A percentile compares a stretch with the other conserved stretches of the same genome.
These are phyloP conservation scores for Scaptomyza flava DNA, from an alignment of 2,888 invertebrate genomes.

Conservation along the genomic window DNA sequence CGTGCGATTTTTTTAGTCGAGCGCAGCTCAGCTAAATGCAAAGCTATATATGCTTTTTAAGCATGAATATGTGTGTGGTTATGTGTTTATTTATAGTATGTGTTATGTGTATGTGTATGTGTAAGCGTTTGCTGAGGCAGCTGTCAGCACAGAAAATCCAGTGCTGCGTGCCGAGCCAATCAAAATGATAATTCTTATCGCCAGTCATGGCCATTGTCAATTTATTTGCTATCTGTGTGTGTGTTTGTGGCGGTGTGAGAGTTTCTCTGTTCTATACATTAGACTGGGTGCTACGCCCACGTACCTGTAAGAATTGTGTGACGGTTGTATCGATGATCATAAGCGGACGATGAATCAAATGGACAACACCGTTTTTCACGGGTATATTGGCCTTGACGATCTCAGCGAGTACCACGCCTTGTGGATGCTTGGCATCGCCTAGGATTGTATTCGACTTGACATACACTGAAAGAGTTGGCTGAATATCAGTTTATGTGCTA, in stretches of 20 bases:
- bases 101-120: constrained; percentile 10
- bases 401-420: constrained; percentile 94
- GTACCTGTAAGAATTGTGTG: constrained; percentile 93
- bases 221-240: constrained; percentile 23
- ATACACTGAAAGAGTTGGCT: constrained; percentile 86
- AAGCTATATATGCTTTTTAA: constrained; percentile 40
- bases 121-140: constrained; percentile 28
- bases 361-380: constrained; percentile 95
- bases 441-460: constrained; percentile 93
- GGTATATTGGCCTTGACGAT: constrained; percentile 96
- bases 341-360: constrained; percentile 95
- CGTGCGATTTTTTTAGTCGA: constrained; percentile 1
- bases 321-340: constrained; percentile 96
- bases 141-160: constrained; percentile 22
- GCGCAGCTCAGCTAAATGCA: constrained; percentile 64
- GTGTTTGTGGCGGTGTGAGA: constrained; percentile 29
- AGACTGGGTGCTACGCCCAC: constrained; percentile 66
- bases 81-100: background rate
- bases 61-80: constrained; percentile 9
- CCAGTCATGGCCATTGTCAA: constrained; percentile 48
- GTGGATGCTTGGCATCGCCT: constrained; percentile 91
- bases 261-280: constrained; percentile 24
- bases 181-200: constrained; percentile 59
- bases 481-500: background rate
- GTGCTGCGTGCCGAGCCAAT: constrained; percentile 58